Base-by-base conservation (phyloP, 2,888 invertebrate genomes). In the Nudaria mundana region DNA sequence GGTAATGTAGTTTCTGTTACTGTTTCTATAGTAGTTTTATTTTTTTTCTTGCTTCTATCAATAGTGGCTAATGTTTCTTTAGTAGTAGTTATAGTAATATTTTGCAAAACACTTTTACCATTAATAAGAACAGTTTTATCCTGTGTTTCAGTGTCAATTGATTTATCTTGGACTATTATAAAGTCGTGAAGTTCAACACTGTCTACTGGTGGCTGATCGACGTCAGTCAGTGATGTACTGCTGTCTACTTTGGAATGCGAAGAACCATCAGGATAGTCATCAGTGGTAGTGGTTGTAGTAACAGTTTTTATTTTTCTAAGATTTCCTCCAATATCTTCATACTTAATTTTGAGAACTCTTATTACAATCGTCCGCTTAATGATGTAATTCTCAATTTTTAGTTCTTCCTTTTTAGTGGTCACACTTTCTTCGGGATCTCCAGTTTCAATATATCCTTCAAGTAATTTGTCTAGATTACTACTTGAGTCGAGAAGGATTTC, bases 181-280 rank as follows among this genome's bases (percentile, higher is more conserved):
- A 73, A 81, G 24, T 80, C 79, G 48, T 63, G 55, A 7, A 87
- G 59, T 37, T 85, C 85, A 4, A 63, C 54, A 6, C 60, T 61
- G 49, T 80, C 73, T 22, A 63, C 30, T 31, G 59, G 57, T 39
- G 73, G 70, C 8, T 48, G 40, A 47, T 76, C 73, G 37, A 85
- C 73, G 48, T 88, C 84, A 12, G 71, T 71, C 24, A 89, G 53
- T 16, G 76, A 70, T 6, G 82, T 81, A 46, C 72, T 85, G 18
- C 71, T 80, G 32, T 88, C 87, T 14, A 83, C 70, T 55, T 82
- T 83, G 1, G 81, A 80, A 20, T 68, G 73, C 5, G 81, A 78
- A 5, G 87, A 87, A 24, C 88, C 85, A 48, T 89, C 89, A 11
- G 89, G 88, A 48, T 82, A 88, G 34, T 74, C 69, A 48, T 90